These are phyloP conservation scores for Numenius arquata DNA, from an alignment of 2,113 vertebrate genomes.

Conservation along the genomic window DNA sequence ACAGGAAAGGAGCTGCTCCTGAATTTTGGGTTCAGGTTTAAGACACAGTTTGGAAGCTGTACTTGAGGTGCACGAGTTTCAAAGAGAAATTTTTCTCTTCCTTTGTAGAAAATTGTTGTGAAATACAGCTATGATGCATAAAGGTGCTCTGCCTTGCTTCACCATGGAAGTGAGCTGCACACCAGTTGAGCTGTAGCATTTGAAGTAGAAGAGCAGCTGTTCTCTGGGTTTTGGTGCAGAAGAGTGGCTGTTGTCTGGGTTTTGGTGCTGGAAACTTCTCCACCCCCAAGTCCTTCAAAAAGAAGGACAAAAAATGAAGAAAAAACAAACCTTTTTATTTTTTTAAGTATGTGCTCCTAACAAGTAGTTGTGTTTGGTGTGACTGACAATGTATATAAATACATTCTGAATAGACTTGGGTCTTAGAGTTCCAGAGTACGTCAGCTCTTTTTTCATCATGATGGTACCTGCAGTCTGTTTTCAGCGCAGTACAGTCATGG, in stretches of 20 bases:
- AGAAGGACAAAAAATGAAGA: neutral
- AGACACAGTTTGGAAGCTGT: neutral
- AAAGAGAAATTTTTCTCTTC: neutral
- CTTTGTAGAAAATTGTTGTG: neutral
- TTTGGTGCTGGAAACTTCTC: neutral
- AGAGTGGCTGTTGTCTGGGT: neutral
- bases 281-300: neutral
- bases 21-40: neutral
- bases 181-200: neutral
- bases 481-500: rapidly evolving
- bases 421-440: neutral
- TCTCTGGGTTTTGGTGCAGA: neutral
- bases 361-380: neutral
- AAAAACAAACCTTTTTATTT: too few relatives aligned
- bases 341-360: neutral
- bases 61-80: neutral
- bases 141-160: neutral
- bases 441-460: neutral
- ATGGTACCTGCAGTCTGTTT: neutral
- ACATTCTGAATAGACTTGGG: neutral
- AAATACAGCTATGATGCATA: neutral
- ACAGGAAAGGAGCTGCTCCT: neutral
- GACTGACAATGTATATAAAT: neutral
- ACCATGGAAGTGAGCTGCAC: neutral
- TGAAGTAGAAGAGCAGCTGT: neutral